These are phyloP conservation scores for Pardosa pseudoannulata DNA, from an alignment of 2,888 invertebrate species.

Conservation along the genomic window DNA sequence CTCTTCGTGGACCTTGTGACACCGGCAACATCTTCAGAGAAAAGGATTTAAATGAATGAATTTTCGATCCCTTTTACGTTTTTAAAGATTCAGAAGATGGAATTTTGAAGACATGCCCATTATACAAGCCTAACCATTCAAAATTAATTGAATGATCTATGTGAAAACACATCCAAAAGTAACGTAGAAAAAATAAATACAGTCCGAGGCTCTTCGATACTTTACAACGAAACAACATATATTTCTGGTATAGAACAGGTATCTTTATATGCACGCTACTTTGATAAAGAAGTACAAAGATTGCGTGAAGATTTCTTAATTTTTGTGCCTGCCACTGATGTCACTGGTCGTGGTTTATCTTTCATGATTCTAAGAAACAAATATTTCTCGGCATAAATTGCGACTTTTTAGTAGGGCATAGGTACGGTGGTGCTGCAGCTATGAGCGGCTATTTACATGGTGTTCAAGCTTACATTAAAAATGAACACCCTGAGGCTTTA, in stretches of 20 bases:
- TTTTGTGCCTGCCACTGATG: not conserved
- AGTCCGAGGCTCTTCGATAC: not conserved
- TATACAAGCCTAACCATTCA: not conserved
- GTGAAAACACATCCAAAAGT: not conserved
- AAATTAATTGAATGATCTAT: not conserved
- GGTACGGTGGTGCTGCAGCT: too few species aligned
- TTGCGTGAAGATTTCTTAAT: not conserved
- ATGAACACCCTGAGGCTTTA: too few species aligned
- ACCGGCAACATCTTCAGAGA: too few species aligned
- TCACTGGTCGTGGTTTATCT: too few species aligned
- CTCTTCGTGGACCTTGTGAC: too few species aligned
- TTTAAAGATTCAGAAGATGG: not conserved
- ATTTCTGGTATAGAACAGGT: not conserved
- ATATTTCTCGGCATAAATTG: too few species aligned
- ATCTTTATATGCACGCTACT: not conserved
- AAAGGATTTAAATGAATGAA: too few species aligned
- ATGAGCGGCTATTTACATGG: too few species aligned
- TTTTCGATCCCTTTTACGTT: not conserved
- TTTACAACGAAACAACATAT: not conserved
- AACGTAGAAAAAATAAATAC: not conserved
- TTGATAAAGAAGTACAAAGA: not conserved
- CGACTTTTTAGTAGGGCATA: too few species aligned
- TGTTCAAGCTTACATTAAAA: too few species aligned
- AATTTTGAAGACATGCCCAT: not conserved
- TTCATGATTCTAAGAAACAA: too few species aligned